Conservation (phyloP, 2,113 vertebrate species). For the Triplophysa siluroides region DNA sequence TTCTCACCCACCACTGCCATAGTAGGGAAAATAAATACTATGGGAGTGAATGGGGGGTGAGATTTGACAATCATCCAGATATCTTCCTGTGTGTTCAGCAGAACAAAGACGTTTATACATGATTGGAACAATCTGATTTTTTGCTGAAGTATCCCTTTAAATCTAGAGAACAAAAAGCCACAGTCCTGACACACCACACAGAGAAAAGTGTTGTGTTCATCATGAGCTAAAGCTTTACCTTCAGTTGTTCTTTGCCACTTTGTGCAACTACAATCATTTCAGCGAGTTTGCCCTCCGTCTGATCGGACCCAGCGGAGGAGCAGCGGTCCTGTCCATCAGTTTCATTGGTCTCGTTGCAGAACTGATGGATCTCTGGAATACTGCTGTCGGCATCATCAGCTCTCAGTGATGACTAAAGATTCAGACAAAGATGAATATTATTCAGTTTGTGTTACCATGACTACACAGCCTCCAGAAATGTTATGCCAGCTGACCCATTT, state of each 20-base stretch:
- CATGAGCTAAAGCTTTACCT: constrained; percentile 59
- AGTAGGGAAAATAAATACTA: too few relatives aligned
- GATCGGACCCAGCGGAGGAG: constrained; percentile 47
- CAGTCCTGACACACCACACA: too few relatives aligned
- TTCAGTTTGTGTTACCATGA: constrained; percentile 66
- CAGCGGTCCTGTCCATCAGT: constrained; percentile 35
- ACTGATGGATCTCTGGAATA: constrained; percentile 41
- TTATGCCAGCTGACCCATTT: constrained; percentile 73
- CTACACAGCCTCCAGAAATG: constrained; percentile 64
- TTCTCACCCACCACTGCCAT: too few relatives aligned
- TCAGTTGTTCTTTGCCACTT: constrained; percentile 71
- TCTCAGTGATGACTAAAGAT: constrained; percentile 55
- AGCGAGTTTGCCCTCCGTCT: constrained; percentile 38
- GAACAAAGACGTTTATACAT: too few relatives aligned
- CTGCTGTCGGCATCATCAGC: constrained; percentile 18
- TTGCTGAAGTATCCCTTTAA: too few relatives aligned
- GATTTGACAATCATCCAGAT: too few relatives aligned
- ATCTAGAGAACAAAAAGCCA: too few relatives aligned
- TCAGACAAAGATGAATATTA: constrained; percentile 49
- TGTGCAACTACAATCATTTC: constrained; percentile 58
- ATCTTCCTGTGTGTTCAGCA: too few relatives aligned
- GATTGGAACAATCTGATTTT: too few relatives aligned
- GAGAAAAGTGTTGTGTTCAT: not conserved
- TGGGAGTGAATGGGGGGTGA: too few relatives aligned
- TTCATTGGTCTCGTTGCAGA: constrained; percentile 37